Conservation (phyloP, 2,113 vertebrate species). For the Colossoma macropomum region DNA sequence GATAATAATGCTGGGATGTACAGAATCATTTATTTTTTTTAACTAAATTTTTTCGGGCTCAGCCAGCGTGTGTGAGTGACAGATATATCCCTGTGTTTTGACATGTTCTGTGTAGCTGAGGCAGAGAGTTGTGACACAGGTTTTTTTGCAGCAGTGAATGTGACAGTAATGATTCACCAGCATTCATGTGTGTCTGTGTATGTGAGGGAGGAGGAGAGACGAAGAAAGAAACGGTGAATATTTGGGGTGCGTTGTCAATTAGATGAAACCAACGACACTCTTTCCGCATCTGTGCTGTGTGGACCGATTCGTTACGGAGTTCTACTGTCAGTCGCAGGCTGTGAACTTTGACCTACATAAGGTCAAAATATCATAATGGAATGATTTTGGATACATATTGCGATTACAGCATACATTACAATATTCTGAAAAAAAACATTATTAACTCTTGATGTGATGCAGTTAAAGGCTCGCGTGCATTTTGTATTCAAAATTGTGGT, state of each 20-base stretch:
- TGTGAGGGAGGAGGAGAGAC: neutral
- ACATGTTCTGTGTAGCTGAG: slow-evolving; percentile 46
- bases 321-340: too few relatives aligned
- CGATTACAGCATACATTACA: too few relatives aligned
- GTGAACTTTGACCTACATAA: too few relatives aligned
- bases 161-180: slow-evolving; percentile 37
- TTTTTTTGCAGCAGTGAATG: slow-evolving; percentile 19
- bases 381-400: too few relatives aligned
- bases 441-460: too few relatives aligned
- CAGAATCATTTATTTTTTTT: neutral
- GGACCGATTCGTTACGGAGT: too few relatives aligned
- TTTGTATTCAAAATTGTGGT: too few relatives aligned
- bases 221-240: slow-evolving; percentile 16
- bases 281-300: neutral
- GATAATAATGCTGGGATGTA: neutral
- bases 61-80: neutral
- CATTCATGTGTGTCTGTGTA: slow-evolving; percentile 11
- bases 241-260: slow-evolving; percentile 4
- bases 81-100: slow-evolving; percentile 38
- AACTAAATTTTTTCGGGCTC: neutral
- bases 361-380: too few relatives aligned
- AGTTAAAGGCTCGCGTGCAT: too few relatives aligned
- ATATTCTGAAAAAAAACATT: too few relatives aligned
- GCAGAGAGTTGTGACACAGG: slow-evolving; percentile 25
- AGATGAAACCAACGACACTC: neutral